Evolutionary conservation across 1,140 invertebrate species (phyloP).

Genomic region (Drosophila triauraria): DNA sequence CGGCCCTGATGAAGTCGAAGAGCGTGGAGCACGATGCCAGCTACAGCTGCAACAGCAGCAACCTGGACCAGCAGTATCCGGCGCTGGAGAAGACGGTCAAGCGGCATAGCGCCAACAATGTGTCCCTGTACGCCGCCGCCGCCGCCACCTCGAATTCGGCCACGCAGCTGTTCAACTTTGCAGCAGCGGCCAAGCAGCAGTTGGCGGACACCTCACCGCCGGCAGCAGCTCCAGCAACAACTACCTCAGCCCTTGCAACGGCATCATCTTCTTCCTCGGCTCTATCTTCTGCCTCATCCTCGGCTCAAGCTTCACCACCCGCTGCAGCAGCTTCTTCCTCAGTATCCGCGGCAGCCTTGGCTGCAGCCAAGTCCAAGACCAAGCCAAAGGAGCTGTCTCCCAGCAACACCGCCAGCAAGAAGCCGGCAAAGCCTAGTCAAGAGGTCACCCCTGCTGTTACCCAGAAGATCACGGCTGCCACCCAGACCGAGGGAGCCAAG

Average conservation of each 20-base stretch:
- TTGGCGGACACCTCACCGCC: constrained; percentile 27
- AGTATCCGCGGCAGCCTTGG: neutral
- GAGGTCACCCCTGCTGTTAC: constrained; percentile 14
- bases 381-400: constrained; percentile 46
- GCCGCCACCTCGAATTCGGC: constrained; percentile 1
- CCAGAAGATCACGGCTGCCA: constrained; percentile 59
- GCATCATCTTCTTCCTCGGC: constrained; percentile 24
- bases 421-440: constrained; percentile 50
- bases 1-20: constrained; percentile 80
- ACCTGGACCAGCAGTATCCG: constrained; percentile 82
- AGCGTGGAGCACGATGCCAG: constrained; percentile 79
- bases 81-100: constrained; percentile 84
- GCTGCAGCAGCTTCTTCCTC: neutral
- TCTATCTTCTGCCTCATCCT: constrained; percentile 24
- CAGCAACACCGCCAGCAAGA: constrained; percentile 29
- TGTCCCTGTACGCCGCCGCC: constrained; percentile 30
- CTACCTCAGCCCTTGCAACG: constrained; percentile 35
- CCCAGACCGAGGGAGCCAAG: constrained; percentile 63
- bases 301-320: constrained; percentile 3
- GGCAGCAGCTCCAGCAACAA: constrained; percentile 11
- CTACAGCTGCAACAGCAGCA: constrained; percentile 77
- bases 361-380: constrained; percentile 46
- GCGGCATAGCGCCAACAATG: constrained; percentile 77
- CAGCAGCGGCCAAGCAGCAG: constrained; percentile 68
- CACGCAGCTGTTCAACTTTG: constrained; percentile 71